phyloP scores from a whole-genome alignment of 2,113 vertebrate genomes.

The Puntigrus tetrazona region DNA sequence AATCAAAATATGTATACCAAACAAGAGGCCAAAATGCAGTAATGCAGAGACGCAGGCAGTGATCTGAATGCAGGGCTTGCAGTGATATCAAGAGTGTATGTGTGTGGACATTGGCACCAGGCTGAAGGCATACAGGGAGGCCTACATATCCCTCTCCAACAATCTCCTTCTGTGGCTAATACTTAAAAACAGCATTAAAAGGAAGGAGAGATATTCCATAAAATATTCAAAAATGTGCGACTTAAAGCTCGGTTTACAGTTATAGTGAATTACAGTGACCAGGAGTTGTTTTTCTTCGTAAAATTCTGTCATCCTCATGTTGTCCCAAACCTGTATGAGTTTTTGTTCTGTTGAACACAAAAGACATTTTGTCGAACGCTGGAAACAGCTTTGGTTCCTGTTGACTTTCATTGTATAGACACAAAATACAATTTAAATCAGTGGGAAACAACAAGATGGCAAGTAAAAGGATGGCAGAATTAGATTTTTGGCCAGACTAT shows the following conservation, averaged over 20 bases:
- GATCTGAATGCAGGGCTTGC: neutral
- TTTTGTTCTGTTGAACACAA: neutral
- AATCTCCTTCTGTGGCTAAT: slow-evolving; percentile 15
- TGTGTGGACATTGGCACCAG: neutral
- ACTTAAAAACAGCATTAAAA: slow-evolving; percentile 32
- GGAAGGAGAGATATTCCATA: neutral
- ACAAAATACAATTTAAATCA: neutral
- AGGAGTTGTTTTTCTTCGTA: neutral
- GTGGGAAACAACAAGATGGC: neutral
- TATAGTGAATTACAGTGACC: neutral
- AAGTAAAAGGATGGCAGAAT: neutral
- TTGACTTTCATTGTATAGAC: neutral
- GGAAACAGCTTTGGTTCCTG: neutral
- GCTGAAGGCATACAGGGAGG: neutral
- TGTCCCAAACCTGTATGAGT: neutral
- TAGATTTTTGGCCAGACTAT: neutral
- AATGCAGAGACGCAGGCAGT: neutral
- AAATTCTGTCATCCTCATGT: neutral
- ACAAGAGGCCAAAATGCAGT: neutral
- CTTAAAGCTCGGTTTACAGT: neutral
- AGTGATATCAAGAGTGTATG: neutral
- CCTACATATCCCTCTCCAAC: slow-evolving; percentile 19
- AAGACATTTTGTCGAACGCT: neutral
- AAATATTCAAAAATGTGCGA: neutral
- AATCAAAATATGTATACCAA: neutral